Percentiles rank a stretch among this genome's conserved stretches.
These are phyloP conservation scores for Aromia moschata DNA, from an alignment of 2,888 invertebrate species.

Conservation along the genomic window DNA sequence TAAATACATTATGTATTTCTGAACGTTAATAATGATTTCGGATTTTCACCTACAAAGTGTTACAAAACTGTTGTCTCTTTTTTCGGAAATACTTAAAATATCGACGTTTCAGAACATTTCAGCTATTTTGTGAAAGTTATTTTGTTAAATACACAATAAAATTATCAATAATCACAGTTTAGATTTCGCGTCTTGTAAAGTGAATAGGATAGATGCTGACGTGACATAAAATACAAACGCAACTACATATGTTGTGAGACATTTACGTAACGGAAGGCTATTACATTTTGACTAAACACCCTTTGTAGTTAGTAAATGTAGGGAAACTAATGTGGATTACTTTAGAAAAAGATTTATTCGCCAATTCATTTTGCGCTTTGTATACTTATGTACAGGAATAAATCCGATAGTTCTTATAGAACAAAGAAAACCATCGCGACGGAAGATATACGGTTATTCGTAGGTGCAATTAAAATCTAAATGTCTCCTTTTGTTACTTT, in stretches of 20 bases:
- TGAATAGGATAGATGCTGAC: not conserved
- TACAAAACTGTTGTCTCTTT: no score
- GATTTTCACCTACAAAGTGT: no score
- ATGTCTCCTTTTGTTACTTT: not conserved
- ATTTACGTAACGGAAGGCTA: slow-evolving; percentile 15
- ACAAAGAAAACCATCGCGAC: slow-evolving; percentile 17
- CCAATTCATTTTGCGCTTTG: slow-evolving; percentile 9
- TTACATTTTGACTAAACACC: slow-evolving; percentile 23
- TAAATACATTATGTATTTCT: no score
- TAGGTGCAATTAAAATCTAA: slow-evolving; percentile 8
- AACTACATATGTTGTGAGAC: slow-evolving; percentile 1
- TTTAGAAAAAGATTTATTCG: slow-evolving; percentile 24
- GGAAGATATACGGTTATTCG: slow-evolving; percentile 10
- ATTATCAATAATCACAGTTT: no score
- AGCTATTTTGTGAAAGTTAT: no score
- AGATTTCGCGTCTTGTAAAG: no score
- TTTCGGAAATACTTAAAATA: no score
- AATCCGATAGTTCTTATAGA: slow-evolving; percentile 4
- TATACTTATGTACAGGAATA: slow-evolving; percentile 16
- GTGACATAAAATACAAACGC: not conserved
- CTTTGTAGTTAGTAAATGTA: slow-evolving; percentile 25
- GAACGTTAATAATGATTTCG: no score
- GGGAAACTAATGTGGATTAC: slow-evolving; percentile 23
- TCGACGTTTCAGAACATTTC: no score
- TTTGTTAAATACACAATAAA: no score